Conservation (phyloP, 2,888 invertebrate species). For the Lordiphosa fenestrarum region DNA sequence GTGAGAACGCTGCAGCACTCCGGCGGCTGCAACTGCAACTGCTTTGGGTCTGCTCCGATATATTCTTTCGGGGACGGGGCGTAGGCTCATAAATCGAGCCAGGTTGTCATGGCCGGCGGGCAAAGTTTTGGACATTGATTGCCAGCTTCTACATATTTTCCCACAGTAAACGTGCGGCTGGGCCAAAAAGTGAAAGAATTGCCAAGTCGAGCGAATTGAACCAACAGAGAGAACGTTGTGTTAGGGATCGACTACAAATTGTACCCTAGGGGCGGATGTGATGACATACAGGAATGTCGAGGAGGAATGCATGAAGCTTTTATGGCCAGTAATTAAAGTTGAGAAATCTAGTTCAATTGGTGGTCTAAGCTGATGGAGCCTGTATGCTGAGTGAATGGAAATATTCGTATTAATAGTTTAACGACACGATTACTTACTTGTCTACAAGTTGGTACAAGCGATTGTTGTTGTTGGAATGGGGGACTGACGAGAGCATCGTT, state of each 20-base stretch:
- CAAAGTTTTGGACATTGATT: slow-evolving; percentile 68
- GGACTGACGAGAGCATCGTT: too few species aligned
- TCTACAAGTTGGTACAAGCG: too few species aligned
- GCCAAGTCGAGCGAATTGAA: slow-evolving; percentile 20
- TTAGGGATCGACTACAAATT: not conserved
- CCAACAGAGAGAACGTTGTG: slow-evolving; percentile 36
- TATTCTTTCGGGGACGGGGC: slow-evolving; percentile 21
- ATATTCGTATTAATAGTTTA: too few species aligned
- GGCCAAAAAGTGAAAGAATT: slow-evolving; percentile 67
- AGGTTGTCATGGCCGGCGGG: slow-evolving; percentile 63
- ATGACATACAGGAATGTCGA: too few species aligned
- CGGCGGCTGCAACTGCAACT: slow-evolving; percentile 27
- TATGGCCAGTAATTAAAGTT: too few species aligned
- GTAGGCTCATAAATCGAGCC: slow-evolving; percentile 64
- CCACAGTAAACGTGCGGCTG: slow-evolving; percentile 52
- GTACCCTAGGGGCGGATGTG: too few species aligned
- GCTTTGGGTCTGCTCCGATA: slow-evolving; percentile 17
- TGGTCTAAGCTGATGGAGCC: too few species aligned
- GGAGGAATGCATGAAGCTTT: too few species aligned
- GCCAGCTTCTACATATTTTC: slow-evolving; percentile 74
- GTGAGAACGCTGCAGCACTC: slow-evolving; percentile 43
- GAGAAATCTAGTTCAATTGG: too few species aligned
- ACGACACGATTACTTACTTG: too few species aligned
- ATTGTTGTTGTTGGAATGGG: too few species aligned
- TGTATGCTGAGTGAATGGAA: too few species aligned